A percentile compares a stretch with the other conserved stretches of the same genome.
phyloP scores from a whole-genome alignment of 2,888 invertebrate genomes.

The Diloba caeruleocephala region DNA sequence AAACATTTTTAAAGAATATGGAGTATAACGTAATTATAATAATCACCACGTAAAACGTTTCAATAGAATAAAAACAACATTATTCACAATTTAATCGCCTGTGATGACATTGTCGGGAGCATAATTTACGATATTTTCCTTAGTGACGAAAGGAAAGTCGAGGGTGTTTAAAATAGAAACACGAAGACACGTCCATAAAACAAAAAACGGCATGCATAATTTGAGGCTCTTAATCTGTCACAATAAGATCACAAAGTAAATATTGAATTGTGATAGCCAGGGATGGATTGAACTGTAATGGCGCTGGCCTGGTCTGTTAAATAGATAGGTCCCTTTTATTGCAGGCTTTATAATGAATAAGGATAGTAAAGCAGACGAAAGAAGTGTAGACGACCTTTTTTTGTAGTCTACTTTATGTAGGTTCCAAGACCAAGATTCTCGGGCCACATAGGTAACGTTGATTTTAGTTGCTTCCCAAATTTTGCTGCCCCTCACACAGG shows the following conservation, averaged over 20 bases:
- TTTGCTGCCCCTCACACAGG: no score
- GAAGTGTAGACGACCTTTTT: no score
- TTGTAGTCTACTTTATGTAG: no score
- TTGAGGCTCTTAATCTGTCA: conserved; percentile 40
- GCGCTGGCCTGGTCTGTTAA: no score
- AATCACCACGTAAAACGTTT: conserved; percentile 47
- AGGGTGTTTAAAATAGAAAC: conserved; percentile 50
- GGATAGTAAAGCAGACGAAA: no score
- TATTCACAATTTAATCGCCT: conserved; percentile 50
- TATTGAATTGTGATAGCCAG: conserved; percentile 61
- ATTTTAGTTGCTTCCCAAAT: no score
- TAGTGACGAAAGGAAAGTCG: conserved; percentile 48
- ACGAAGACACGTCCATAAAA: conserved; percentile 44
- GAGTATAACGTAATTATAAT: conserved; percentile 37
- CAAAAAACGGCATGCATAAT: conserved; percentile 29
- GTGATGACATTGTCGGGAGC: conserved; percentile 43
- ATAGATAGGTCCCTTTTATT: no score
- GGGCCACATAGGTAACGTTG: no score
- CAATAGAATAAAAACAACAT: conserved; percentile 46
- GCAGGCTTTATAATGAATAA: no score
- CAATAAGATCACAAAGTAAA: conserved; percentile 63
- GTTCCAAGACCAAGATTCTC: no score
- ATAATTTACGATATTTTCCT: conserved; percentile 52
- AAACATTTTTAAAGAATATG: conserved; percentile 42
- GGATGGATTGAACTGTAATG: no score